Evolutionary conservation across 2,888 invertebrate genomes (phyloP).

Genomic region (Cantharis lateralis): DNA sequence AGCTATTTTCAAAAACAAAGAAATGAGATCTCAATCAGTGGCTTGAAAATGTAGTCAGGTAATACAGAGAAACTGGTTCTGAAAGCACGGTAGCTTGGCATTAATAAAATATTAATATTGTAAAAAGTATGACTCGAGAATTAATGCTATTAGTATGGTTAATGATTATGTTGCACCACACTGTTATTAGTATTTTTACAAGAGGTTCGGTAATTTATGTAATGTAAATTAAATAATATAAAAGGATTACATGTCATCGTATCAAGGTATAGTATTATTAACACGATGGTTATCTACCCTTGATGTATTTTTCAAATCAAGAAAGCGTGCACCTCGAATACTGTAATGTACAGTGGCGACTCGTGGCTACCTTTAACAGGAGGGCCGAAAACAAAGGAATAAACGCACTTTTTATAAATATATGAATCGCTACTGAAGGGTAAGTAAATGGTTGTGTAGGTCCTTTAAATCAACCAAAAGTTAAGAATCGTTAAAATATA

Average conservation of each 20-base stretch:
- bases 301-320: neutral
- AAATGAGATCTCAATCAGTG: neutral
- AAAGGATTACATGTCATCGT: neutral
- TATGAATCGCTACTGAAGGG: neutral
- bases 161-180: neutral
- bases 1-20: neutral
- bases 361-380: neutral
- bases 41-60: neutral
- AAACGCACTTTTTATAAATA: neutral
- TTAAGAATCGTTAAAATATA: neutral
- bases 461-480: neutral
- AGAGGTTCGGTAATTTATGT: neutral
- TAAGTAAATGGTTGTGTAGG: neutral
- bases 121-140: neutral
- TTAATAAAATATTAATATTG: neutral
- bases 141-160: neutral
- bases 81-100: neutral
- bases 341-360: neutral
- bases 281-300: neutral
- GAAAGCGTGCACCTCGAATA: neutral
- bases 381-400: neutral
- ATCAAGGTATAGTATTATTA: neutral
- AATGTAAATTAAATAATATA: neutral
- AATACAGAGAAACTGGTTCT: neutral
- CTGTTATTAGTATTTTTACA: neutral